Evolutionary conservation across 2,797 vertebrate species (phyloP).

Genomic region (Galago senegalensis): DNA sequence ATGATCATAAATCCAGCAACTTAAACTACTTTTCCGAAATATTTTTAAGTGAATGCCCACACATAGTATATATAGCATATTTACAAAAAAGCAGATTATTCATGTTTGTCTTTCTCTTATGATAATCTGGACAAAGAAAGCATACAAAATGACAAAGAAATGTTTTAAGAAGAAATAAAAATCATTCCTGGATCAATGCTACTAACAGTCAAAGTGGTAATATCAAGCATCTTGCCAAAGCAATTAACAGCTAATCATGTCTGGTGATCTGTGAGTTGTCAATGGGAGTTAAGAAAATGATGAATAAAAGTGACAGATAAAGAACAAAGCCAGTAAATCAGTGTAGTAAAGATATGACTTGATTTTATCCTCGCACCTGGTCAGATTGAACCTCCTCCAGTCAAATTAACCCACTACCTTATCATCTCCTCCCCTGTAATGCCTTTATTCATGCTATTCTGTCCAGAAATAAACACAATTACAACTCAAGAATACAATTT

Average conservation of each 20-base stretch:
- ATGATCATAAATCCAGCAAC: conserved; percentile 41
- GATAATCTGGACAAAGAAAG: conserved; percentile 30
- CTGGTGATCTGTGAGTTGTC: conserved; percentile 77
- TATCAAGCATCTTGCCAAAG: conserved; percentile 66
- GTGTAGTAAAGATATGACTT: conserved; percentile 38
- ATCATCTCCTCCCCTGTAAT: conserved; percentile 41
- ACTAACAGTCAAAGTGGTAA: conserved; percentile 49
- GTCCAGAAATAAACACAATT: conserved; percentile 25
- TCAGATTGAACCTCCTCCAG: conserved; percentile 66
- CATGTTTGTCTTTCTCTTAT: neutral
- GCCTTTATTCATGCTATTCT: neutral
- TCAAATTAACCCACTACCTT: conserved; percentile 50
- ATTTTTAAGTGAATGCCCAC: conserved; percentile 55
- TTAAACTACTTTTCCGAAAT: conserved; percentile 47
- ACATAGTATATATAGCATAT: neutral
- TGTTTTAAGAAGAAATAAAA: conserved; percentile 44
- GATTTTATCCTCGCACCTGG: conserved; percentile 66
- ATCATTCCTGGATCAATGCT: conserved; percentile 39
- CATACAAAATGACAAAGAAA: conserved; percentile 33
- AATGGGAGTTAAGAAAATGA: conserved; percentile 72
- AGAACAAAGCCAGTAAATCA: conserved; percentile 59
- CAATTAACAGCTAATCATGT: conserved; percentile 75
- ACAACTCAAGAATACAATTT: neutral
- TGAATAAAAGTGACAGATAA: conserved; percentile 75
- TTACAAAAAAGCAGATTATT: conserved; percentile 47